These are phyloP conservation scores for Panthera tigris DNA, from an alignment of 2,113 vertebrate genomes.

Conservation along the genomic window DNA sequence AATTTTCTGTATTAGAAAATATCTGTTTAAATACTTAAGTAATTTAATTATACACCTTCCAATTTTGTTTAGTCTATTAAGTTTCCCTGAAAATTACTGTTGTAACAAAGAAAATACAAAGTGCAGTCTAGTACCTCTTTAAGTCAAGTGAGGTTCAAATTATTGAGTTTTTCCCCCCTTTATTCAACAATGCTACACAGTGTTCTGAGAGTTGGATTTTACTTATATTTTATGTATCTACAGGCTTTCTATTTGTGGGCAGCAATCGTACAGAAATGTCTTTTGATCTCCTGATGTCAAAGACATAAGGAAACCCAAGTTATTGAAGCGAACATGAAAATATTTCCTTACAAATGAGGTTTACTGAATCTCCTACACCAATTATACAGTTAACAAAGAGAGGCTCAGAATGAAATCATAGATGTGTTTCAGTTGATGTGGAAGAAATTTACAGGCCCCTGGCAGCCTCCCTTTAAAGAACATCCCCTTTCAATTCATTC, in stretches of 20 bases:
- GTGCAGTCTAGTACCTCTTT: not conserved
- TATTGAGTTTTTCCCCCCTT: not conserved
- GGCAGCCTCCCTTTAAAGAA: not conserved
- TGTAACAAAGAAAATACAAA: not conserved
- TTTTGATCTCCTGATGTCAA: not conserved
- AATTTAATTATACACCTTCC: slow-evolving; percentile 15
- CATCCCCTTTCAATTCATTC: slow-evolving; percentile 38
- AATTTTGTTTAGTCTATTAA: slow-evolving; percentile 18
- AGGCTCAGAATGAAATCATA: slow-evolving; percentile 46
- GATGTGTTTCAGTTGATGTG: not conserved
- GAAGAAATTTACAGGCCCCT: slow-evolving; percentile 31
- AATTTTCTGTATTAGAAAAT: not conserved
- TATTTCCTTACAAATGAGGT: slow-evolving; percentile 15
- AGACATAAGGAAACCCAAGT: not conserved
- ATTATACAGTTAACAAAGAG: slow-evolving; percentile 1
- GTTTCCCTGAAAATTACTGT: not conserved
- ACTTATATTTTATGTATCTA: not conserved
- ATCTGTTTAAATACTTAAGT: slow-evolving; percentile 18
- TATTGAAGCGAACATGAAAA: not conserved
- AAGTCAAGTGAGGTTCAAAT: not conserved
- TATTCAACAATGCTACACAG: not conserved
- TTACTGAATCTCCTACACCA: not conserved
- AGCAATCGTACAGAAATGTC: slow-evolving; percentile 10
- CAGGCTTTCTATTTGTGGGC: not conserved
- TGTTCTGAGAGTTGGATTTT: not conserved